Conservation (phyloP, 1,140 invertebrate species). For the Glomeris maerens region DNA sequence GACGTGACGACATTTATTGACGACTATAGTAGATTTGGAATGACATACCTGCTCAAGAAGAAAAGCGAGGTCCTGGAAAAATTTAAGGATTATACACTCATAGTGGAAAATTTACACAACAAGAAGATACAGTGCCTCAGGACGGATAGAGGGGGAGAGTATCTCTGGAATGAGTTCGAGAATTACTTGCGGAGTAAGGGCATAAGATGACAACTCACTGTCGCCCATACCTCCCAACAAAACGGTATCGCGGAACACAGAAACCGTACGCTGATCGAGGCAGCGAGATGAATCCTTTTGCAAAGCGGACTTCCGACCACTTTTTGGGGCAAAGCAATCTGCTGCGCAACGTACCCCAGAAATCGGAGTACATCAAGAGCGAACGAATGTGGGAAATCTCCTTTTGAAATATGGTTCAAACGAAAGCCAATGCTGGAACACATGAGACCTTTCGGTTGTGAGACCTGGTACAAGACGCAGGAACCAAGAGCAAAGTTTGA, state of each 20-base stretch:
- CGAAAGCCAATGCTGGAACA: conserved; percentile 33
- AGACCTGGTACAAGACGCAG: too few relatives aligned
- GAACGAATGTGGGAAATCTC: conserved; percentile 30
- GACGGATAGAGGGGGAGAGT: conserved; percentile 13
- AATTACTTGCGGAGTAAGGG: conserved; percentile 18
- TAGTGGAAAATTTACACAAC: too few relatives aligned
- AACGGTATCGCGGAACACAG: conserved; percentile 30
- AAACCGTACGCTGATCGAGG: conserved; percentile 27
- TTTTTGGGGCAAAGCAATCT: conserved; percentile 9
- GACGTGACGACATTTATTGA: too few relatives aligned
- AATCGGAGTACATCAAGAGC: conserved; percentile 30
- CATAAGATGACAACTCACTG: conserved; percentile 26
- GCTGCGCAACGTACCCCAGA: conserved; percentile 28
- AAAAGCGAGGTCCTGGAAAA: too few relatives aligned
- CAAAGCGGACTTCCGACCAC: not conserved
- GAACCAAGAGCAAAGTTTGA: too few relatives aligned
- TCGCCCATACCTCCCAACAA: conserved; percentile 28
- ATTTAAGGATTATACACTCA: too few relatives aligned
- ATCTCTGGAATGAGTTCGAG: conserved; percentile 10
- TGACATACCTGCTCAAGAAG: too few relatives aligned
- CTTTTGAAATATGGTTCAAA: conserved; percentile 30
- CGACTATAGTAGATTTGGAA: too few relatives aligned
- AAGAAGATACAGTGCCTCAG: conserved; percentile 4
- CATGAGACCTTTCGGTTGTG: conserved; percentile 35
- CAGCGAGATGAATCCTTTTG: not conserved